Conservation (phyloP, 1,140 invertebrate genomes). For the Acromyrmex echinatior region DNA sequence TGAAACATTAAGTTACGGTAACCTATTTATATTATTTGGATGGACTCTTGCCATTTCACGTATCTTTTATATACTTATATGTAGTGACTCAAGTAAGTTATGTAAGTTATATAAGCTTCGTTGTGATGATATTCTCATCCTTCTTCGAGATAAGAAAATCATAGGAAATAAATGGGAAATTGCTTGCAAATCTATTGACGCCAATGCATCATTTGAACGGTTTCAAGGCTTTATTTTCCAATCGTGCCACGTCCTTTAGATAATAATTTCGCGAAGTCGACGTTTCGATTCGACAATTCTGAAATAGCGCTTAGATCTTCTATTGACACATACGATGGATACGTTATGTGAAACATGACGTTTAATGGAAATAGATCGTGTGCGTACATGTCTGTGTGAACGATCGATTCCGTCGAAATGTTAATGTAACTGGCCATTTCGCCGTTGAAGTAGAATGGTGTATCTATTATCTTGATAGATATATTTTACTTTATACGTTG, state of each 20-base stretch:
- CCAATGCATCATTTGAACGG: conserved; percentile 42
- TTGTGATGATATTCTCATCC: conserved; percentile 37
- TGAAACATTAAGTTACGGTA: not conserved
- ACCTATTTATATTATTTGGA: conserved; percentile 1
- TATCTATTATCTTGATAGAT: conserved; percentile 8
- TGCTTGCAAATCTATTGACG: conserved; percentile 49
- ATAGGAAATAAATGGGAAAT: conserved; percentile 63
- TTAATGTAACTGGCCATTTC: conserved; percentile 24
- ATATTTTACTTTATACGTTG: not conserved
- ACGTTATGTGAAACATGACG: conserved; percentile 26
- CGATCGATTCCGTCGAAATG: conserved; percentile 24
- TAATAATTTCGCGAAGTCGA: conserved; percentile 59
- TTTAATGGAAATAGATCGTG: conserved; percentile 54
- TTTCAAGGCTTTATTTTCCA: conserved; percentile 52
- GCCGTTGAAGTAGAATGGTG: conserved; percentile 7
- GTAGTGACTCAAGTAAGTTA: not conserved
- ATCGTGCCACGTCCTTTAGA: conserved; percentile 37
- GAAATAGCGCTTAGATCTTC: conserved; percentile 54
- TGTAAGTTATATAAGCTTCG: conserved; percentile 21
- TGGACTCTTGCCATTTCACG: not conserved
- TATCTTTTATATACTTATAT: not conserved
- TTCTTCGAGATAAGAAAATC: conserved; percentile 53
- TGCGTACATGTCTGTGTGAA: not conserved
- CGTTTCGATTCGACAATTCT: conserved; percentile 39
- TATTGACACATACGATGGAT: conserved; percentile 41